Base-by-base conservation (phyloP, 2,113 vertebrate species). In the Phaetusa simplex region DNA sequence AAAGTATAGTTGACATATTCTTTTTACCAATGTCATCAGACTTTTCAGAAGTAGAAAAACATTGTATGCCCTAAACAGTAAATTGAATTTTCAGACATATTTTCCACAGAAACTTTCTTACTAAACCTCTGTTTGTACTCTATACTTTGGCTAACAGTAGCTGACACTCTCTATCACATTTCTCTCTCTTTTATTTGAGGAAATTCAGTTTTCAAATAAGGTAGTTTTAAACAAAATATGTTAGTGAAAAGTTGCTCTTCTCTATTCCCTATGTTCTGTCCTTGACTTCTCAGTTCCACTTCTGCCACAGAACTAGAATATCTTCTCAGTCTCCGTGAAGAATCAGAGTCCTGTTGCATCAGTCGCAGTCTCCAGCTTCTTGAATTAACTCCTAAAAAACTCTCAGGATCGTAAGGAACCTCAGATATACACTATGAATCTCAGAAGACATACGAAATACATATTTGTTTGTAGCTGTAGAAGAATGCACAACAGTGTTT, bases 341-440 rank as follows among this genome's bases (percentile, higher is more conserved):
- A 86, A n/a, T 34, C 22, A 45, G 36, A 61, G 23, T 72, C 12
- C 24, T 42, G 12, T 15, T 62, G 42, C 50, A 66, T 1, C 3
- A 1, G 7, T 24, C 0, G 0, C 5, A 38, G 29, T n/a, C 23
- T 73, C n/a, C 27, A 76, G 14, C 11, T 67, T 43, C 30, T 71
- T 66, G 47, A 66, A 66, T 36, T 62, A 45, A 23, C 19, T 13
- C 26, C 83, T 62, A 65, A 96, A 29, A 27, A 38, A 70, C 9
- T 34, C 19, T 12, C 14, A 29, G 0, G 0, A 13, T 36, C 11
- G 1, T 30, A 27, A 71, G 20, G 20, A 62, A 22, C 12, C 5
- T 76, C 23, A 59, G 30, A 17, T 26, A 2, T 17, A 14, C 32
- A 6, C 7, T 29, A 3, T 55, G 32, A 59, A 32, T 78, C 16